Base-by-base conservation (phyloP, 2,888 invertebrate genomes). In the Dioctria rufipes region DNA sequence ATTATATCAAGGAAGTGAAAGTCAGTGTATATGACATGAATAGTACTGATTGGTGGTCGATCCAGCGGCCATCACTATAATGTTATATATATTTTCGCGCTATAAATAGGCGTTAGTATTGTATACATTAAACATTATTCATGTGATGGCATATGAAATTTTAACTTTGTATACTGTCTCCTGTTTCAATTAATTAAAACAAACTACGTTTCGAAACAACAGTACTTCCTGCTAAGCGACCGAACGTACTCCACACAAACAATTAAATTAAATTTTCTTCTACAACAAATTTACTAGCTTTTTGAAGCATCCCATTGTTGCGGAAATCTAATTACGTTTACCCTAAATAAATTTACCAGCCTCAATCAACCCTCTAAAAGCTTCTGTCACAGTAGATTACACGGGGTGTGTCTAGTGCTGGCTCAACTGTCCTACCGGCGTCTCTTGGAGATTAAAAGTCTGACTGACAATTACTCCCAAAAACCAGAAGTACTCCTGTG, bases 291-390 rank as follows among this genome's bases (percentile, higher is more conserved):
- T 77, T 43, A 42, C 75, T 60, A 11, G 65, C 40, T 65, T 13
- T 3, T 4, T 39, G 65, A 40, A 40, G n/a, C 65, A 5, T 4
- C 75, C 75, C 46, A 60, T 60, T 25, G 60, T 46, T 60, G 66
- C 80, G 75, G 65, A 80, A 80, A 80, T 80, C 75, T 77, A 80
- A 80, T 80, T 80, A 80, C 80, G 77, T 49, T 75, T 75, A 75
- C 63, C 65, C 60, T 67, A 77, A 77, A 77, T 60, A 80, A 80
- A 80, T 66, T 80, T 80, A 46, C 69, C 37, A 58, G 67, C 49
- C 73, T 65, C 61, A 73, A 65, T 63, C 69, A 73, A 37, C 75
- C 75, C 58, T 75, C 49, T 79, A 80, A 80, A 80, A 80, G 80
- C 80, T 66, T 77, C 80, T 80, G 80, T 80, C 80, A 80, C 43